A percentile compares a stretch with the other conserved stretches of the same genome.
Evolutionary conservation across 2,888 invertebrate genomes (phyloP).

Genomic region (Adelphocoris suturalis): DNA sequence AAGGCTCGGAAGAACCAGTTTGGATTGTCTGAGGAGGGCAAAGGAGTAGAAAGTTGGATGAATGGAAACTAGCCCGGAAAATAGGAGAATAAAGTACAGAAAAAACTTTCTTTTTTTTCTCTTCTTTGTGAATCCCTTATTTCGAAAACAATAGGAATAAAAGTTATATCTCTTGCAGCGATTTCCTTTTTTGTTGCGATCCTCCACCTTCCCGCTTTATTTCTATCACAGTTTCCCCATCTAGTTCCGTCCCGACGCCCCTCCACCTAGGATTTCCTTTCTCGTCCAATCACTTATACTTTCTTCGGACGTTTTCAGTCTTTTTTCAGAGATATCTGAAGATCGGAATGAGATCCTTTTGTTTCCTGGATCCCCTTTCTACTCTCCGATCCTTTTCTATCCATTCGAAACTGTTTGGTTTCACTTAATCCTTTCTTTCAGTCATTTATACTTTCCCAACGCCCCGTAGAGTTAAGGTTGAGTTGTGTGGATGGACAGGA

Average conservation of each 20-base stretch:
- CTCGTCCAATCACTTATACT: neutral
- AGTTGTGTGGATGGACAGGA: too few relatives aligned
- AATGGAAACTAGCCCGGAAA: conserved; percentile 39
- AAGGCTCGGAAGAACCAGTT: conserved; percentile 20
- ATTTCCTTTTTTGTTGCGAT: neutral
- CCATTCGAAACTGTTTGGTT: neutral
- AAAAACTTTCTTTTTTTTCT: neutral
- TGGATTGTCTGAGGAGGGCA: neutral
- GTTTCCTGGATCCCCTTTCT: neutral
- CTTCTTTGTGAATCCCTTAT: conserved; percentile 15
- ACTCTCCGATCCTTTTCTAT: neutral
- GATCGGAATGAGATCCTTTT: neutral
- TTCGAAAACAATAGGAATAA: conserved; percentile 33
- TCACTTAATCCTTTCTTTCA: neutral
- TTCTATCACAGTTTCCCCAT: neutral
- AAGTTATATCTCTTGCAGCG: neutral
- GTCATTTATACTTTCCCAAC: neutral
- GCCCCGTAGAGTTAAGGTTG: too few relatives aligned
- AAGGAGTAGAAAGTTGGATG: neutral
- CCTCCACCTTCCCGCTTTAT: neutral
- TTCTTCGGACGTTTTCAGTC: neutral
- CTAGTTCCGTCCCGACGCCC: neutral
- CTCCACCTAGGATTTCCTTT: neutral
- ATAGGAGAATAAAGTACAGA: neutral
- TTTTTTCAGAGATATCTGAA: neutral